Evolutionary conservation across 2,797 vertebrate genomes (phyloP).

Genomic region (Enteromius paludinosus): DNA sequence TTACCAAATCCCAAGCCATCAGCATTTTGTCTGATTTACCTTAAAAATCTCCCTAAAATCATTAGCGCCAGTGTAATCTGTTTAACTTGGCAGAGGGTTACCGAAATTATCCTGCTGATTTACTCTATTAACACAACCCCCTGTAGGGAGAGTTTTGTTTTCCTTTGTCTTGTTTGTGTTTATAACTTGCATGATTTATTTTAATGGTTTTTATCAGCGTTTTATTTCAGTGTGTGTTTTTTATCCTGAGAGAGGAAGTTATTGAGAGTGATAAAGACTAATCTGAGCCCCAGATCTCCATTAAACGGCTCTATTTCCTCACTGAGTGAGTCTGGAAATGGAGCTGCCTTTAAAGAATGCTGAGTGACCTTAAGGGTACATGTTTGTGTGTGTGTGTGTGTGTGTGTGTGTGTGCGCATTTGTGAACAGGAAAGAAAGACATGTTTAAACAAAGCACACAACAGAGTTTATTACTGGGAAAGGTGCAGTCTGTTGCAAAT

Average conservation of each 20-base stretch:
- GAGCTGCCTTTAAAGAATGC: constrained; percentile 67
- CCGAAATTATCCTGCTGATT: constrained; percentile 52
- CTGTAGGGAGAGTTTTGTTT: constrained; percentile 56
- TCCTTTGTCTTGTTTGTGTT: constrained; percentile 61
- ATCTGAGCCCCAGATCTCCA: constrained; percentile 72
- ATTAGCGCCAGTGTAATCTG: constrained; percentile 40
- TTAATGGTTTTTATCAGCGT: constrained; percentile 68
- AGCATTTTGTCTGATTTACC: constrained; percentile 20
- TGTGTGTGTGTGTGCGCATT: constrained; percentile 9
- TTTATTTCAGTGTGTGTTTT: constrained; percentile 62
- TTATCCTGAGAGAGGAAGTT: constrained; percentile 64
- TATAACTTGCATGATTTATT: constrained; percentile 66
- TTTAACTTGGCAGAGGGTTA: constrained; percentile 55
- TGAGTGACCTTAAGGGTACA: constrained; percentile 59
- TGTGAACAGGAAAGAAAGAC: not conserved
- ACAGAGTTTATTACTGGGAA: constrained; percentile 4
- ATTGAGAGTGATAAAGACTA: constrained; percentile 65
- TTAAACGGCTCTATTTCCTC: constrained; percentile 71
- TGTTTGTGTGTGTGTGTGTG: not conserved
- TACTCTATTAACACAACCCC: constrained; percentile 61
- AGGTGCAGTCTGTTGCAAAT: not conserved
- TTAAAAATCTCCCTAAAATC: constrained; percentile 8
- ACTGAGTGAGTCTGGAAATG: constrained; percentile 64
- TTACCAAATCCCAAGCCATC: constrained; percentile 14
- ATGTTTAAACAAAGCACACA: constrained; percentile 11